A percentile compares a stretch with the other conserved stretches of the same genome.
These are phyloP conservation scores for Parascotia fuliginaria DNA, from an alignment of 2,888 invertebrate species.

Conservation along the genomic window DNA sequence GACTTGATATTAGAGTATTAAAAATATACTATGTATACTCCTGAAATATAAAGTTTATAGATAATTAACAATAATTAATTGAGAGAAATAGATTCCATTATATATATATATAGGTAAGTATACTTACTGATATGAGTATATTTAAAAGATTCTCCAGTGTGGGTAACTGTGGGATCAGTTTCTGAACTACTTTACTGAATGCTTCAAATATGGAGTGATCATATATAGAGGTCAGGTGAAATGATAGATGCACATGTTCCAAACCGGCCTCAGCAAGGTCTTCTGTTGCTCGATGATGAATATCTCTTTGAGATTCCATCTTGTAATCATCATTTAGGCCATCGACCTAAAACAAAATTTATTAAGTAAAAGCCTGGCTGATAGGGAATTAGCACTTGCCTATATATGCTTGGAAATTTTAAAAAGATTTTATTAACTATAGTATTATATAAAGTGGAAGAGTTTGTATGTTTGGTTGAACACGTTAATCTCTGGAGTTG, in stretches of 20 bases:
- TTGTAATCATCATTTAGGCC: constrained; percentile 99
- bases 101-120: not conserved
- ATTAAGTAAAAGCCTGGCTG: not conserved
- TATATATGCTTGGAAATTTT: too few species aligned
- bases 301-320: constrained; percentile 99
- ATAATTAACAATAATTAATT: too few species aligned
- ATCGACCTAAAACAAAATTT: constrained; percentile 88
- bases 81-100: too few species aligned
- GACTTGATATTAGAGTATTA: too few species aligned
- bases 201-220: constrained; percentile 99
- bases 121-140: constrained; percentile 97
- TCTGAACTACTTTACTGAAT: constrained; percentile 99
- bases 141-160: constrained; percentile 98
- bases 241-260: constrained; percentile 96
- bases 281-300: constrained; percentile 98
- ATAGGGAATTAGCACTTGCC: too few species aligned
- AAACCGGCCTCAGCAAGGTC: constrained; percentile 95
- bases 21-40: too few species aligned
- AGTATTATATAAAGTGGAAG: too few species aligned
- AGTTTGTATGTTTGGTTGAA: too few species aligned
- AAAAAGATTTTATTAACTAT: too few species aligned
- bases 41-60: too few species aligned
- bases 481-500: too few species aligned
- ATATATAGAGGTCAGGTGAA: constrained; percentile 99
- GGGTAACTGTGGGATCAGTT: constrained; percentile 98